Evolutionary conservation across 2,888 invertebrate species (phyloP).

Genomic region (Neoaliturus tenellus): DNA sequence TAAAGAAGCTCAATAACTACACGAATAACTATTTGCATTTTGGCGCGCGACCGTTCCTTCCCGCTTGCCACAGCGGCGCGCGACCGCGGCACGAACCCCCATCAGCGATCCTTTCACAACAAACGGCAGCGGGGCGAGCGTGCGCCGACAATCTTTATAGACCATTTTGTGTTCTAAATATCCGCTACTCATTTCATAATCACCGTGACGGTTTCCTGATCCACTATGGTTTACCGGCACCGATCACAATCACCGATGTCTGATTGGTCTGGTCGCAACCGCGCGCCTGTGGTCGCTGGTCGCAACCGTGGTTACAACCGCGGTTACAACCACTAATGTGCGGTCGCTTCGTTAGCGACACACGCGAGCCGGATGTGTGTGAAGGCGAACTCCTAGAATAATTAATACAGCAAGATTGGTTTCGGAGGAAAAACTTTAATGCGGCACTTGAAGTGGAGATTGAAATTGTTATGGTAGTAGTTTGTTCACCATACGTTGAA

Average conservation of each 20-base stretch:
- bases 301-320: too few relatives aligned
- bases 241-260: background rate
- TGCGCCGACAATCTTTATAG: slow-evolving; percentile 26
- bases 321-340: background rate
- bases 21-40: too few relatives aligned
- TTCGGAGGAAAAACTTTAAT: too few relatives aligned
- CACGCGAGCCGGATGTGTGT: background rate
- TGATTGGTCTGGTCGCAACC: background rate
- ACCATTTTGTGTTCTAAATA: slow-evolving; percentile 42
- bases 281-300: background rate
- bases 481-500: too few relatives aligned
- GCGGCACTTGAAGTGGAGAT: too few relatives aligned
- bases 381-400: background rate
- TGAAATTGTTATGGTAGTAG: too few relatives aligned
- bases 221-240: background rate
- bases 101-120: slow-evolving; percentile 52
- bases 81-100: slow-evolving; percentile 15
- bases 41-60: too few relatives aligned
- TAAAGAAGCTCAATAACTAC: too few relatives aligned
- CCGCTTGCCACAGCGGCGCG: background rate
- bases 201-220: slow-evolving; percentile 36
- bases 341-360: background rate
- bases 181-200: slow-evolving; percentile 50
- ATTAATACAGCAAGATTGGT: too few relatives aligned
- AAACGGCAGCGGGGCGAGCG: slow-evolving; percentile 8